Percentiles rank a stretch among this genome's conserved stretches.
Evolutionary conservation across 2,888 invertebrate species (phyloP).

Genomic region (Panzeria rudis): DNA sequence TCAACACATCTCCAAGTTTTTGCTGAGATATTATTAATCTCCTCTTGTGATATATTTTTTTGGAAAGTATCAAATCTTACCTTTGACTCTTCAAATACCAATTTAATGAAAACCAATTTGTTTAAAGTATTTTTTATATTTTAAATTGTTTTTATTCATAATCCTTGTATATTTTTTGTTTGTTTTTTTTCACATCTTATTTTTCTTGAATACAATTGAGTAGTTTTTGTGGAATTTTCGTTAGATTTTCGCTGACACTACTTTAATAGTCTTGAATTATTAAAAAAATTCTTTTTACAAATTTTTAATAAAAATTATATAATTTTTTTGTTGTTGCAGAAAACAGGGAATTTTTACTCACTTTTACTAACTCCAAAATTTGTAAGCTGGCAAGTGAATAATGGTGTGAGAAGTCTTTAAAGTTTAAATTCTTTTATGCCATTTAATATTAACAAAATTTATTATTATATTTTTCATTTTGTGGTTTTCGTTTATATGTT

Average conservation of each 20-base stretch:
- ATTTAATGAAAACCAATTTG: not conserved
- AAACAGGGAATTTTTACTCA: slow-evolving; percentile 1
- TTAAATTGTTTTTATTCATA: slow-evolving; percentile 72
- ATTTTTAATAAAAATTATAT: slow-evolving; percentile 5
- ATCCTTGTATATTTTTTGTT: slow-evolving; percentile 72
- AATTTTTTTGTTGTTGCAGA: not conserved
- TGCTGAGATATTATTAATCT: too few species aligned
- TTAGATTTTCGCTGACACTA: slow-evolving; percentile 49
- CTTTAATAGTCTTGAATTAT: slow-evolving; percentile 42
- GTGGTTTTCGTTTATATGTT: slow-evolving; percentile 15
- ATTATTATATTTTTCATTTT: slow-evolving; percentile 39
- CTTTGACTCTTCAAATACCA: not conserved
- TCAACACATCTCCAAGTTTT: too few species aligned
- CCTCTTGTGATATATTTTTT: too few species aligned
- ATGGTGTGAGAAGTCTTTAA: not conserved
- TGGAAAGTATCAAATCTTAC: not conserved
- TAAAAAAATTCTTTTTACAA: slow-evolving; percentile 36
- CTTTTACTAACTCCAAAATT: not conserved
- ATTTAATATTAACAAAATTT: slow-evolving; percentile 5
- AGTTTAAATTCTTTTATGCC: not conserved
- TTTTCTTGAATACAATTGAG: slow-evolving; percentile 44
- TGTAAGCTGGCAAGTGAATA: not conserved
- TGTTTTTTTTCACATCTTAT: slow-evolving; percentile 73
- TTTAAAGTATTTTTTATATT: not conserved
- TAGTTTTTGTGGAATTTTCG: slow-evolving; percentile 7